Base-by-base conservation (phyloP, 2,113 vertebrate genomes). In the Sinocyclocheilus anshuiensis region DNA sequence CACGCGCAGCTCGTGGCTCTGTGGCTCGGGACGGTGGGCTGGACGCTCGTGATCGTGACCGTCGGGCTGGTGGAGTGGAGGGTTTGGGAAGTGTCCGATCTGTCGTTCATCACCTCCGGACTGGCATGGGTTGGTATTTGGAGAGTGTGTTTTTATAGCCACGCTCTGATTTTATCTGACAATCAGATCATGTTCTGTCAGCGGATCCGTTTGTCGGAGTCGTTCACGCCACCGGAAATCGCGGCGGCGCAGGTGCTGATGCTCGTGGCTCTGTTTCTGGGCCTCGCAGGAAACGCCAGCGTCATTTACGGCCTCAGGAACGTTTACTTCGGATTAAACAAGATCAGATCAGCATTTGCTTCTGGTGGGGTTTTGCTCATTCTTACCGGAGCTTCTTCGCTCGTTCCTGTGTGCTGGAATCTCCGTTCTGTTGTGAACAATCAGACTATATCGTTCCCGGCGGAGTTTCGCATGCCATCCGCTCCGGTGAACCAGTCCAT, bases 371-470 rank as follows among this genome's bases (percentile, higher is more conserved):
- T 84, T 13, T 81, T 93, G 20, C 92, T 86, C 0, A 3, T 96
- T 0, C 1, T 83, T 2, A 90, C 93, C 1, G 90, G 93, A 4
- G 61, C 78, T 48, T 91, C 90, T 82, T 89, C 94, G 1, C 85
- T 93, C 0, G 12, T 95, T 20, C 91, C 95, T 0, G 88, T 13
- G 0, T 83, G 91, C 67, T 96, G 95, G 94, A 96, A 95, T 89
- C 86, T 95, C 87, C 92, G 53, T 84, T 93, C 94, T 0, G 89
- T 95, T 85, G 78, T 92, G 67, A 93, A 81, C 83, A 95, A 96
- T 88, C 90, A 91, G 85, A 93, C 91, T 81, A 95, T 96, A 61
- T 2, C 0, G 9, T 97, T 97, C 88, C 95, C 96, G 0, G 83
- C 90, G 0, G 89, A 92, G 7, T 96, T 94, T 76, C 81, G 89